Conservation (phyloP, 2,797 vertebrate species). For the Lycodopsis pacificus region DNA sequence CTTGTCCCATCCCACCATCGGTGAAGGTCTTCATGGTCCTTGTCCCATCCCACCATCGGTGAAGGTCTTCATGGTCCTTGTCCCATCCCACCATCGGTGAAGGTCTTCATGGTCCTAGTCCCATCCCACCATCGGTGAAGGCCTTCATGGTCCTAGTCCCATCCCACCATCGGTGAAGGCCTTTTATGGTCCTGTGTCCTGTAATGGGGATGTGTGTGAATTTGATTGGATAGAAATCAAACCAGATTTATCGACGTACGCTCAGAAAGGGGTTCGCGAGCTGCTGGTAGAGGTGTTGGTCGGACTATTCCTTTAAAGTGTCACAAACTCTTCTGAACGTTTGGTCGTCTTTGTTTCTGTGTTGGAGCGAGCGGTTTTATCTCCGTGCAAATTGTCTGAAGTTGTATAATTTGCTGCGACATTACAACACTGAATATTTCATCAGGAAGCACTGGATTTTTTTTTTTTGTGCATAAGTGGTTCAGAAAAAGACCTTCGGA, state of each 20-base stretch:
- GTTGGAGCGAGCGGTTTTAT: constrained; percentile 10
- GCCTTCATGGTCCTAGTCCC: no score
- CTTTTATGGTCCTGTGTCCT: no score
- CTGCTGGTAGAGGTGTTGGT: background rate
- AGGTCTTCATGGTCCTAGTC: no score
- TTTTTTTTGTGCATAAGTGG: background rate
- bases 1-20: no score
- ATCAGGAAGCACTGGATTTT: constrained; percentile 23
- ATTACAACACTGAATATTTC: constrained; percentile 32
- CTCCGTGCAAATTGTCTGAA: constrained; percentile 1
- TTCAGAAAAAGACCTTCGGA: background rate
- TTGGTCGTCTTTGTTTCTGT: background rate
- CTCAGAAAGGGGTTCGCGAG: background rate
- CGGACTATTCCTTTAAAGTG: background rate
- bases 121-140: no score
- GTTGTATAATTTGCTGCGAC: constrained; percentile 12
- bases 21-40: no score
- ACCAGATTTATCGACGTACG: background rate
- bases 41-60: no score
- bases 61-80: no score
- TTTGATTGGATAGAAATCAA: background rate
- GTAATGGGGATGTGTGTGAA: background rate
- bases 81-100: no score
- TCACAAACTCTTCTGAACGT: background rate
- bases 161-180: no score